Evolutionary conservation across 1,140 invertebrate species (phyloP).

Genomic region (Caenorhabditis brenneri): DNA sequence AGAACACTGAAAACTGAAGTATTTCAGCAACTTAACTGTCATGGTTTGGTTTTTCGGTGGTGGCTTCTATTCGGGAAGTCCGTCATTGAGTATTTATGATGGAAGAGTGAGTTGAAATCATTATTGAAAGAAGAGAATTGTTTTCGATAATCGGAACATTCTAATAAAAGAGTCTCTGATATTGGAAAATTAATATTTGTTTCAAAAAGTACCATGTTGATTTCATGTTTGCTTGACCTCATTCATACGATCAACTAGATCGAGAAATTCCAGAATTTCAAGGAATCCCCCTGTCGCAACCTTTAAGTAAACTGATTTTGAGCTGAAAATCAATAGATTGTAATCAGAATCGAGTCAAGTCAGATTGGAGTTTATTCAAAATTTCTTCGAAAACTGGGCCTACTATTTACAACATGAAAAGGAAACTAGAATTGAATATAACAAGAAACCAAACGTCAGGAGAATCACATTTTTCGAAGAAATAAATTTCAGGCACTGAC

Average conservation of each 20-base stretch:
- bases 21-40: conserved; percentile 68
- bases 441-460: background rate
- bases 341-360: no score
- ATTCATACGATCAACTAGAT: no score
- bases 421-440: background rate
- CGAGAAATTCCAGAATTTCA: no score
- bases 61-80: conserved; percentile 68
- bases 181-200: no score
- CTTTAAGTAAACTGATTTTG: no score
- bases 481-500: conserved; percentile 55
- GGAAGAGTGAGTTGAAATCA: conserved; percentile 50
- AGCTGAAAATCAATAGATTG: background rate
- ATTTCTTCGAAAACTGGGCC: no score
- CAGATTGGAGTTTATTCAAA: no score
- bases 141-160: background rate
- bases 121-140: background rate
- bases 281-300: no score
- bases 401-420: no score
- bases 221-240: no score
- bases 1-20: background rate
- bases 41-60: conserved; percentile 71
- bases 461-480: background rate
- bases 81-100: conserved; percentile 68
- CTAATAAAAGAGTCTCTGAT: background rate
- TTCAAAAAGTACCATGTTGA: no score